Evolutionary conservation across 2,797 vertebrate species (phyloP).

Genomic region (Paguma larvata): DNA sequence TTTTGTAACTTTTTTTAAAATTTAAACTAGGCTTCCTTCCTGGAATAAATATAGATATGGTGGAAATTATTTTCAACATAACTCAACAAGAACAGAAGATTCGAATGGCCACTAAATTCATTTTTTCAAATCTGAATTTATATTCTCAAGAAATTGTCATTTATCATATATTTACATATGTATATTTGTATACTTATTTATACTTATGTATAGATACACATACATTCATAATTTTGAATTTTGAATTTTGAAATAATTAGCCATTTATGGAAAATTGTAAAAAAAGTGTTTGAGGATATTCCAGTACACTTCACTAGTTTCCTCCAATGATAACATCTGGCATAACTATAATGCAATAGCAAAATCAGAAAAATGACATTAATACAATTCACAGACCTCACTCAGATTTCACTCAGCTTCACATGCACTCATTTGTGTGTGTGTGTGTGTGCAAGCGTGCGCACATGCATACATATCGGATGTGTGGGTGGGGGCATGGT

Average conservation of each 20-base stretch:
- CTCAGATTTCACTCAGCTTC: background rate
- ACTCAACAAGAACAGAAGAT: background rate
- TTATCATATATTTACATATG: background rate
- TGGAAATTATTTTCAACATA: background rate
- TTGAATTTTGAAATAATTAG: background rate
- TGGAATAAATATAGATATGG: background rate
- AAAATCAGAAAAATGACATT: background rate
- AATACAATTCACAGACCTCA: background rate
- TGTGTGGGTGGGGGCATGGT: no score
- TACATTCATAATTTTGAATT: background rate
- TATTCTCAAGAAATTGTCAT: background rate
- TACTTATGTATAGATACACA: background rate
- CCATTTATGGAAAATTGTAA: background rate
- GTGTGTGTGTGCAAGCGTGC: rapidly evolving
- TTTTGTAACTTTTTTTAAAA: background rate
- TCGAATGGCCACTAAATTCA: background rate
- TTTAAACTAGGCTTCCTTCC: background rate
- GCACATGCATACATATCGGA: no score
- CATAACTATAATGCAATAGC: background rate
- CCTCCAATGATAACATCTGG: no score
- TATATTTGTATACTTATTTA: background rate
- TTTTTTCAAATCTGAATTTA: background rate
- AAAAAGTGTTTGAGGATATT: background rate
- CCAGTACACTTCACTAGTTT: background rate
- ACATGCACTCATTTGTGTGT: no score